Percentiles rank a stretch among this genome's conserved stretches.
These are phyloP conservation scores for Diadema setosum DNA, from an alignment of 35 echinoderm and acorn worm genomes.

Conservation along the genomic window DNA sequence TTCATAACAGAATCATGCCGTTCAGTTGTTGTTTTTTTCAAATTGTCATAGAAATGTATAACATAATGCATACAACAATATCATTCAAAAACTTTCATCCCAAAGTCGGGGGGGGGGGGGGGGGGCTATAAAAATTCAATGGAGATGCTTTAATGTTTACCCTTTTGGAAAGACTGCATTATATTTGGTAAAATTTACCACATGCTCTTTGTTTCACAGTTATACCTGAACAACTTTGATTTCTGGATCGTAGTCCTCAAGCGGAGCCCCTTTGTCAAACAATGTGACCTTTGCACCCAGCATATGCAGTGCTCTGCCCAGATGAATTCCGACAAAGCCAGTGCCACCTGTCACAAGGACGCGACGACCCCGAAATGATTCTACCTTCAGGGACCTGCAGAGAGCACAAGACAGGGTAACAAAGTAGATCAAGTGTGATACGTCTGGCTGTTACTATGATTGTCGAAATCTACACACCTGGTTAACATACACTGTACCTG, in stretches of 20 bases:
- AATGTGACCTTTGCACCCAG: constrained; percentile 72
- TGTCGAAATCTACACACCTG: background rate
- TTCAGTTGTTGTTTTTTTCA: too few species aligned
- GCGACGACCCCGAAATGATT: constrained; percentile 55
- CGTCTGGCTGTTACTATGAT: background rate
- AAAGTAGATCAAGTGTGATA: too few species aligned
- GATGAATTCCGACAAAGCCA: constrained; percentile 88
- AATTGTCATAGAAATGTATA: background rate
- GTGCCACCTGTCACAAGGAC: constrained; percentile 81
- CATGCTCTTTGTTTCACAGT: background rate
- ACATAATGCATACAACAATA: background rate
- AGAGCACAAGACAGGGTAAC: background rate
- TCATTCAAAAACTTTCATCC: too few species aligned
- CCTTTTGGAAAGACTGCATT: background rate
- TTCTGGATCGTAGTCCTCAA: constrained; percentile 65
- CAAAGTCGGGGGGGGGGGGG: too few species aligned
- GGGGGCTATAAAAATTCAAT: background rate
- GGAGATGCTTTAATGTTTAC: background rate
- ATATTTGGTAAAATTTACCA: background rate
- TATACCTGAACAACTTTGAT: constrained; percentile 82
- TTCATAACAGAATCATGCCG: too few species aligned
- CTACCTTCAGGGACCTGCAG: constrained; percentile 66
- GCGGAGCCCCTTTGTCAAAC: constrained; percentile 53
- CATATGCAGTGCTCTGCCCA: constrained; percentile 69
- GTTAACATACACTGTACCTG: background rate